A percentile compares a stretch with the other conserved stretches of the same genome.
Conservation (phyloP, 1,140 invertebrate genomes). For the Aphelenchoides besseyi region DNA sequence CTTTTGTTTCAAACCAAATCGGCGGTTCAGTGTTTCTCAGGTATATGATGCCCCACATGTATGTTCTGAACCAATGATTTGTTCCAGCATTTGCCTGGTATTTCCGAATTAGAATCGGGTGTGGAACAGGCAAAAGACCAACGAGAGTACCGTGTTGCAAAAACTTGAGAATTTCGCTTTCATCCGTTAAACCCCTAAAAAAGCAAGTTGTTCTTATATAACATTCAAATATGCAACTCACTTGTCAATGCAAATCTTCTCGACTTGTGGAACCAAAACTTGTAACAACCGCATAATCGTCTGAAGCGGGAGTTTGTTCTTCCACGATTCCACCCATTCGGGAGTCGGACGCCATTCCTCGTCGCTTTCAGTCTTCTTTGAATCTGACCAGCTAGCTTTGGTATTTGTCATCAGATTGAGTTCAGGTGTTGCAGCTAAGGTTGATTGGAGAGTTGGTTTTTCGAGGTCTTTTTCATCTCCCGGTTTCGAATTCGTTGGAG, state of each 20-base stretch:
- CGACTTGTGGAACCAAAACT: constrained; percentile 96
- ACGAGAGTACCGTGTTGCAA: constrained; percentile 97
- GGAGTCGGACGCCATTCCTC: constrained; percentile 76
- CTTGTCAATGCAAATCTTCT: constrained; percentile 99
- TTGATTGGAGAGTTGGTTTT: constrained; percentile 72
- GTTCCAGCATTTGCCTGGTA: constrained; percentile 97
- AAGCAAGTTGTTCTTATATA: constrained; percentile 20
- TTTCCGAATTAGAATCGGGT: constrained; percentile 96
- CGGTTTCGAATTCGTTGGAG: background rate
- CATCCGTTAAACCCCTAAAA: constrained; percentile 90
- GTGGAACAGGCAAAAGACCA: constrained; percentile 92
- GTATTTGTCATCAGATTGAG: constrained; percentile 91
- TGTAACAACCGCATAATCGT: constrained; percentile 97
- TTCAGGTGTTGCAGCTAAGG: constrained; percentile 80
- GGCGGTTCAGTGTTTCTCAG: constrained; percentile 91
- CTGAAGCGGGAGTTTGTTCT: constrained; percentile 90
- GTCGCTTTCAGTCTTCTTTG: constrained; percentile 20
- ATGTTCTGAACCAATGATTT: constrained; percentile 96
- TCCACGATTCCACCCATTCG: constrained; percentile 92
- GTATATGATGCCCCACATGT: constrained; percentile 99
- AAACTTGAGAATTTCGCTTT: constrained; percentile 97
- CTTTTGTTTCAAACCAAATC: constrained; percentile 98
- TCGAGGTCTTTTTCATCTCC: constrained; percentile 53
- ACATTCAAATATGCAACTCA: constrained; percentile 64
- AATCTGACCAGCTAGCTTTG: constrained; percentile 31